These are phyloP conservation scores for Lasioglossum calceatum DNA, from an alignment of 2,888 invertebrate genomes.

Conservation along the genomic window DNA sequence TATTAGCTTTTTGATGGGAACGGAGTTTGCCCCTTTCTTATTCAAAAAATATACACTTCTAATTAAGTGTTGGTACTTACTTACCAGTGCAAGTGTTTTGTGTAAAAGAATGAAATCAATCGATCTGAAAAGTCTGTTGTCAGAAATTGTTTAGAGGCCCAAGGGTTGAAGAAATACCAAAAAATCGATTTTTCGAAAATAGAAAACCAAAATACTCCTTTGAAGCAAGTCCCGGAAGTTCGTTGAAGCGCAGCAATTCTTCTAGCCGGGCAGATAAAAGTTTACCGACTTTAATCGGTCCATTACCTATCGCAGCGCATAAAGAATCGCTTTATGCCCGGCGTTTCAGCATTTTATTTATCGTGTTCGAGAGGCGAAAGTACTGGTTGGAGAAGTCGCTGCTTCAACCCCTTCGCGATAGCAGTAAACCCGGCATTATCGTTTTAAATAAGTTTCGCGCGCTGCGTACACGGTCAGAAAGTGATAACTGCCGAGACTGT, in stretches of 20 bases:
- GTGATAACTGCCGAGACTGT: not conserved
- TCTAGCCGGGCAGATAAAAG: not conserved
- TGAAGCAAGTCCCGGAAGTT: not conserved
- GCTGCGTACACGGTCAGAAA: not conserved
- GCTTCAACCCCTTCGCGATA: not conserved
- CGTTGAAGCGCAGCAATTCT: not conserved
- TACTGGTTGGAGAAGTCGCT: not conserved
- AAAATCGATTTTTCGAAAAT: not conserved
- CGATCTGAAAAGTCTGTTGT: too few relatives aligned
- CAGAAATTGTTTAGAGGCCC: too few relatives aligned
- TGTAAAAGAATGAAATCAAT: too few relatives aligned
- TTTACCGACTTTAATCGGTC: not conserved
- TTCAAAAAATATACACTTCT: not conserved
- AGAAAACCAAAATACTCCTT: not conserved
- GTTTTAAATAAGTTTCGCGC: not conserved
- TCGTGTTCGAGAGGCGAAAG: not conserved
- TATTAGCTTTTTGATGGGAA: not conserved
- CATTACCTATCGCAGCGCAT: not conserved
- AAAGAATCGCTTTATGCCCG: not conserved
- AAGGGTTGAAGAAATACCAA: not conserved
- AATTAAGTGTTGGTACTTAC: not conserved
- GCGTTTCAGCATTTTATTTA: not conserved
- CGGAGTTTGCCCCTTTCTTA: not conserved
- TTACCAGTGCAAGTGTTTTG: too few relatives aligned
- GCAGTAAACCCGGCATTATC: not conserved